Percentiles rank a stretch among this genome's conserved stretches.
phyloP scores from a whole-genome alignment of 2,113 vertebrate species.

The Pangasianodon hypophthalmus region DNA sequence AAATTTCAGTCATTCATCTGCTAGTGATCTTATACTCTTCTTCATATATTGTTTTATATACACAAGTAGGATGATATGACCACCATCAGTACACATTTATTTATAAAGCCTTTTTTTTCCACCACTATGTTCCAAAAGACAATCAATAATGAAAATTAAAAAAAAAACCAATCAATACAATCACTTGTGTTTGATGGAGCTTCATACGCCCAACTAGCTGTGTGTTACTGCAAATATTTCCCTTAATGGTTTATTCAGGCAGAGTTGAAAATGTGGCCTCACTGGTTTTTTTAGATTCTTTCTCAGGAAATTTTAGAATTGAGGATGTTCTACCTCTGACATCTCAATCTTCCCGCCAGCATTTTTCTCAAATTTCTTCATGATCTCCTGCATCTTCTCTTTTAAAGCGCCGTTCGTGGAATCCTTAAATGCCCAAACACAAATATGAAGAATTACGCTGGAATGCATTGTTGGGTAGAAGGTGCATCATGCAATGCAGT shows the following conservation, averaged over 20 bases:
- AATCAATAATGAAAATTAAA: not conserved
- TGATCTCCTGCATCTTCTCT: slow-evolving; percentile 93
- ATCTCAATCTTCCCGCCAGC: slow-evolving; percentile 90
- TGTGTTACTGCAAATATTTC: not conserved
- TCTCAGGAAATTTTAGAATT: not conserved
- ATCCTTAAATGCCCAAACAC: slow-evolving; percentile 62
- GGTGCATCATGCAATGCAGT: not conserved
- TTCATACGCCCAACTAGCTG: not conserved
- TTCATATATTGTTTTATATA: not conserved
- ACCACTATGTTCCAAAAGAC: not conserved
- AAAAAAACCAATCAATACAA: not conserved
- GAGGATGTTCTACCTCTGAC: slow-evolving; percentile 81
- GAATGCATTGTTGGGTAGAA: not conserved
- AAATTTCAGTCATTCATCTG: not conserved
- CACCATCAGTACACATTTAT: not conserved
- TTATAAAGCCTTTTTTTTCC: not conserved
- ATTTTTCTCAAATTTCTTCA: slow-evolving; percentile 91
- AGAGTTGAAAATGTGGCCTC: not conserved
- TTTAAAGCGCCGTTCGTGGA: slow-evolving; percentile 66
- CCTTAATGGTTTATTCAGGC: not conserved
- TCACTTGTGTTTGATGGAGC: not conserved
- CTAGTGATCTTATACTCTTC: not conserved
- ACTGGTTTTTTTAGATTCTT: not conserved
- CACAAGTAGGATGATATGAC: not conserved
- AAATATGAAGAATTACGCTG: slow-evolving; percentile 12